Base-by-base conservation (phyloP, 1,140 invertebrate species). In the Lanistes nyassanus region DNA sequence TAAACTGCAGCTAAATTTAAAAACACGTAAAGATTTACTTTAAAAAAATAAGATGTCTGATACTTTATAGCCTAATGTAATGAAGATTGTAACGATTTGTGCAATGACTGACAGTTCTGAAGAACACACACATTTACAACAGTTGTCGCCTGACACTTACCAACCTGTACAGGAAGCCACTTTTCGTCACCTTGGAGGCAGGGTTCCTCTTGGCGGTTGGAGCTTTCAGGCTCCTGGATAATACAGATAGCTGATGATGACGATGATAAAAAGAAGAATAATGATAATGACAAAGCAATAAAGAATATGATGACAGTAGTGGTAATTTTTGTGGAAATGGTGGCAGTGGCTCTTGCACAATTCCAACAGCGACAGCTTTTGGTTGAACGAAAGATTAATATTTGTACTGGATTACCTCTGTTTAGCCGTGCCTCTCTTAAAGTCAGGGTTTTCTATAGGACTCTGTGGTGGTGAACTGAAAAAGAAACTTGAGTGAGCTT, bases 111-210 rank as follows among this genome's bases (percentile, higher is more conserved):
- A 60, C 19, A 47, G 11, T n/a, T n/a, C 0, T 23, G 6, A 21
- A n/a, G 37, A n/a, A 60, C 13, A 39, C 26, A 60, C 37, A n/a
- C n/a, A n/a, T n/a, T n/a, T n/a, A 19, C 19, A 26, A 47, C 31
- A 37, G 11, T 47, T 23, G 29, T 26, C n/a, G 21, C 31, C 94
- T 94, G 84, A 95, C 94, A 53, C 95, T 95, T 51, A 96, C 97
- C 88, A 97, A 95, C 87, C 97, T 97, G 86, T 96, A 94, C 7
- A 98, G 90, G 94, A 96, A 97, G 16, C 96, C 96, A 81, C 94
- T 92, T 74, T 96, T 91, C 2, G 94, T 93, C 0, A 98, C 96
- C 6, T 94, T 94, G 2, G 95, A 94, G 37, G 94, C 79, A 42
- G 83, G 84, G 77, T 85, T 87, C 37, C 90, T 81, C 76, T 89